phyloP scores from a whole-genome alignment of 2,888 invertebrate genomes.

The Meteorus cinctellus region DNA sequence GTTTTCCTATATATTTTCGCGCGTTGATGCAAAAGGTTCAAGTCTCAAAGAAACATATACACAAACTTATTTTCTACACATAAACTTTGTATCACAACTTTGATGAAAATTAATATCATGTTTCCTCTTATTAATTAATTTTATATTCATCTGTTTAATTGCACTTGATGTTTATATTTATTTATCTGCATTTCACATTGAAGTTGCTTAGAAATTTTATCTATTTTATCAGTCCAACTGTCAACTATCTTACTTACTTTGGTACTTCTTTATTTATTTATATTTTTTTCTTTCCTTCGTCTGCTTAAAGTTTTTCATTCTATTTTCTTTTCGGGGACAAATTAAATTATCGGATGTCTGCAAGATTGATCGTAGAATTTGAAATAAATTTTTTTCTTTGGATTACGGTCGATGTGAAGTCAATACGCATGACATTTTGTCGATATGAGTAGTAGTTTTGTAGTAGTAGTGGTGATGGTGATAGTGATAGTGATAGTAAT shows the following conservation, averaged over 20 bases:
- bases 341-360: neutral
- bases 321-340: conserved; percentile 16
- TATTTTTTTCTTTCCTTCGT: neutral
- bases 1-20: conserved; percentile 44
- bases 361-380: neutral
- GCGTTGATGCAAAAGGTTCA: conserved; percentile 16
- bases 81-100: conserved; percentile 13
- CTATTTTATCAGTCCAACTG: neutral
- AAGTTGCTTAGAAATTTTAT: neutral
- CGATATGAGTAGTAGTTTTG: conserved; percentile 3
- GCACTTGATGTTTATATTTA: too few relatives aligned
- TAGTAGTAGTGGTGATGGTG: neutral
- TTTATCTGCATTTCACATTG: too few relatives aligned
- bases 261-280: neutral
- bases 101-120: conserved; percentile 8
- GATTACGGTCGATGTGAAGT: neutral
- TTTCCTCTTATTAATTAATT: conserved; percentile 21
- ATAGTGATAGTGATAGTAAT: neutral
- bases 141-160: conserved; percentile 18
- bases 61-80: conserved; percentile 14
- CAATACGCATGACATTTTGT: neutral
- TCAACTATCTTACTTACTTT: neutral
- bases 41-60: conserved; percentile 24
- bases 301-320: neutral
- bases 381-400: neutral